Evolutionary conservation across 2,888 invertebrate species (phyloP), one percentile per base, ranked within the genome.

Genomic region (Diabrotica balteata): DNA sequence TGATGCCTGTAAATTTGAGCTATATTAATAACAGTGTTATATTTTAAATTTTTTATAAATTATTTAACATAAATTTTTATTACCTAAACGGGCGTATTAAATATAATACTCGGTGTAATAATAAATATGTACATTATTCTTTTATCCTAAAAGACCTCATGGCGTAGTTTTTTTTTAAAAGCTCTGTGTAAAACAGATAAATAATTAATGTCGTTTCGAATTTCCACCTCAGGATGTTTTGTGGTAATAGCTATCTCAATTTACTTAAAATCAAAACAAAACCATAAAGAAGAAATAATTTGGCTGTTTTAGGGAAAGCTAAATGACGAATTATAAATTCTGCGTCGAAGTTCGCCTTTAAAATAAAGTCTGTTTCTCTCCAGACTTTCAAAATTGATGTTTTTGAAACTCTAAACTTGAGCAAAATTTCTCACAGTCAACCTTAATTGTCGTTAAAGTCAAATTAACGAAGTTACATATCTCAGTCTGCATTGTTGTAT

Each of bases 401-500:
- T 64, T 61, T 58, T 52, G 17, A 65, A 61, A 49, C 52, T 54
- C 11, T 42, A 57, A 68, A 68, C 65, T 68, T 50, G 54, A 46
- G 11, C 64, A 45, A 55, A 54, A 52, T 58, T 66, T 60, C 63
- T 63, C 44, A 54, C 50, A 68, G 68, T 58, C 51, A 65, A 44
- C 47, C 63, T 65, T 65, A 68, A 68, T 68, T 64, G 49, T 65
- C 42, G 46, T 55, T 58, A 53, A 49, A 65, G 65, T 59, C 32
- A 68, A 62, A 68, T 66, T 68, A 68, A 66, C 60, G 68, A 60
- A 59, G 64, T 64, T 68, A 55, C 64, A 54, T 64, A 68, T 59
- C 57, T 68, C 46, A 64, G 59, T 63, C 59, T 52, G 60, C 46
- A 63, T 67, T 67, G 60, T 64, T 60, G 54, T 63, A 46, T 59